Evolutionary conservation across 2,888 invertebrate species (phyloP), one percentile per base, ranked within the genome.

Genomic region (Cephonodes hylas): DNA sequence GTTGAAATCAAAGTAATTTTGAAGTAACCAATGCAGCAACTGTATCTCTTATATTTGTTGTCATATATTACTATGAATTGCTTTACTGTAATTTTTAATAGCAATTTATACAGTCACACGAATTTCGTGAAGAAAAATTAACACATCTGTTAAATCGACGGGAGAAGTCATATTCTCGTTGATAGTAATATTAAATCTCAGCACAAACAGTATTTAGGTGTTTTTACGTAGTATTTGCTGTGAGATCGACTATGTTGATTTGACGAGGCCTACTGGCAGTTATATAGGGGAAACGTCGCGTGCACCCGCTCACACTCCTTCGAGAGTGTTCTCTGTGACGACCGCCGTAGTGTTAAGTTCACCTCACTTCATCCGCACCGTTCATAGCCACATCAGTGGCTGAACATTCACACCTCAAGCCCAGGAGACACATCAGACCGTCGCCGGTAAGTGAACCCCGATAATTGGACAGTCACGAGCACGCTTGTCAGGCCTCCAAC

Each of bases 351-450:
- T 83, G 77, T 81, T 87, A 85, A 86, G 85, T 84, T 85, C 84
- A 87, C 75, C 65, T 79, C 85, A 81, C 74, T 67, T 71, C 79
- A 78, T 72, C 73, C 69, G 64, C 75, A 71, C 75, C 67, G 91
- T 91, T 91, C 91, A 91, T 91, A 91, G 90, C 83, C 91, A 91
- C 85, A 60, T 70, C 73, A 79, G 91, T 91, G 91, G 90, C 86
- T 66, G 91, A 89, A 91, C 90, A 79, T 65, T 73, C 84, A 79
- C 69, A 73, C 74, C 56, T 69, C 75, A 66, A 76, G 70, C 72
- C 77, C 78, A 71, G 80, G 79, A 84, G 77, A 74, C 80, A 80
- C 81, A 81, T 77, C 78, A 75, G 72, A 72, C 74, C 84, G 74
- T 65, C 67, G 72, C 76, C 79, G 88, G 91, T 91, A 73, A 91